A percentile compares a stretch with the other conserved stretches of the same genome.
phyloP scores from a whole-genome alignment of 2,797 vertebrate species.

The Lithobates pipiens region DNA sequence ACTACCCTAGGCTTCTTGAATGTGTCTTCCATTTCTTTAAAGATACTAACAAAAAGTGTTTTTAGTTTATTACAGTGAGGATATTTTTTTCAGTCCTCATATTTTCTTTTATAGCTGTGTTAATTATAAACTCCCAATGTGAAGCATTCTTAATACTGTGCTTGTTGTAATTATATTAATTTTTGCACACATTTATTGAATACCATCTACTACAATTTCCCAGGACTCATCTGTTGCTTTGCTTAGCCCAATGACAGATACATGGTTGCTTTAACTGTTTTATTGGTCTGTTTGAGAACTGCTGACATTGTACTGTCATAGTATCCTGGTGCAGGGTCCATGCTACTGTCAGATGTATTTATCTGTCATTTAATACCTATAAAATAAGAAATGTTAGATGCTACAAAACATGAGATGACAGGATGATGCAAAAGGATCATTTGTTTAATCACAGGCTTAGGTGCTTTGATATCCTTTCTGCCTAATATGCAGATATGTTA shows the following conservation, averaged over 20 bases:
- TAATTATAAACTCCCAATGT: background rate
- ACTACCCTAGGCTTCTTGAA: no score
- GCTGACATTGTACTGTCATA: constrained; percentile 17
- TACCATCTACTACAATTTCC: background rate
- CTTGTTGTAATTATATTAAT: background rate
- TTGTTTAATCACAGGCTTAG: background rate
- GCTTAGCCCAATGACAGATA: background rate
- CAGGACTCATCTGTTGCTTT: background rate
- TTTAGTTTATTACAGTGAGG: no score
- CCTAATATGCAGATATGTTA: background rate
- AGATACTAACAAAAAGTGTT: no score
- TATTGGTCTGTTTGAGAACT: background rate
- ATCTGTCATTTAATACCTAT: background rate
- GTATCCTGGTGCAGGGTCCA: constrained; percentile 1
- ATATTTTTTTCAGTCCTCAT: background rate
- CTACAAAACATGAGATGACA: background rate
- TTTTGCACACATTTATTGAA: background rate
- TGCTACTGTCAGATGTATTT: constrained; percentile 8
- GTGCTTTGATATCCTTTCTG: background rate
- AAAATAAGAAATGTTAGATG: background rate
- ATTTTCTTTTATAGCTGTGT: background rate
- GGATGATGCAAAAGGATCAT: background rate
- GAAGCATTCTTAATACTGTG: background rate
- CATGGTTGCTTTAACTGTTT: constrained; percentile 10
- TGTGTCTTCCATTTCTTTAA: no score